Evolutionary conservation across 2,797 vertebrate genomes (phyloP).

Genomic region (Amphiprion clarkii): DNA sequence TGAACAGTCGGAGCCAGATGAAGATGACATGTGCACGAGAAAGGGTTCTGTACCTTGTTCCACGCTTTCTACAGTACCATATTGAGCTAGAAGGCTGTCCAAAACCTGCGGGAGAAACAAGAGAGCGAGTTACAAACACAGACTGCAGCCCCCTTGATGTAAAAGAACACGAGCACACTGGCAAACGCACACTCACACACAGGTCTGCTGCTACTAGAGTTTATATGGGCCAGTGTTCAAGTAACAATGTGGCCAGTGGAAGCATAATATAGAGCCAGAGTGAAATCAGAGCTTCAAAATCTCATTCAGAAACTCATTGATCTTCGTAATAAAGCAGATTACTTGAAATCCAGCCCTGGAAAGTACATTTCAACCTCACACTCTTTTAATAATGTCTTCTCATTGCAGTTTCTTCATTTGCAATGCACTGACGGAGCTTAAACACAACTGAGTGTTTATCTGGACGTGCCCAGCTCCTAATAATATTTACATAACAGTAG

Average conservation of each 20-base stretch:
- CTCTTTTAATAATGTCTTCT: not conserved
- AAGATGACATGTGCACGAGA: slow-evolving; percentile 35
- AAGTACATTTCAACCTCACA: not conserved
- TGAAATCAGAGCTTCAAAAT: slow-evolving; percentile 13
- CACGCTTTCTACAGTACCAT: slow-evolving; percentile 95
- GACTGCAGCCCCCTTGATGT: not conserved
- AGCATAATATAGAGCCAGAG: not conserved
- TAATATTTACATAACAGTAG: not conserved
- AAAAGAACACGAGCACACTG: not conserved
- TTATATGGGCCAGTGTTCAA: not conserved
- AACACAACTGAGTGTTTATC: not conserved
- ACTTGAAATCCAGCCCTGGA: not conserved
- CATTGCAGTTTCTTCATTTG: not conserved
- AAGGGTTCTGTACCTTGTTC: slow-evolving; percentile 90
- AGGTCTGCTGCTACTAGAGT: not conserved
- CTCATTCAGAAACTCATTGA: not conserved
- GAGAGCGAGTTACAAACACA: slow-evolving; percentile 32
- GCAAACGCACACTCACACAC: slow-evolving; percentile 18
- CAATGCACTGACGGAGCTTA: no score
- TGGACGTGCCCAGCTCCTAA: not conserved
- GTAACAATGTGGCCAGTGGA: not conserved
- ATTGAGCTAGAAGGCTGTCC: slow-evolving; percentile 93
- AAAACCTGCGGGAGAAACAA: slow-evolving; percentile 87
- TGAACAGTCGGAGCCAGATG: slow-evolving; percentile 44
- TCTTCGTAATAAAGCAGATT: not conserved